These are phyloP conservation scores for Daubentonia madagascariensis DNA, from an alignment of 2,113 vertebrate genomes.

Conservation along the genomic window DNA sequence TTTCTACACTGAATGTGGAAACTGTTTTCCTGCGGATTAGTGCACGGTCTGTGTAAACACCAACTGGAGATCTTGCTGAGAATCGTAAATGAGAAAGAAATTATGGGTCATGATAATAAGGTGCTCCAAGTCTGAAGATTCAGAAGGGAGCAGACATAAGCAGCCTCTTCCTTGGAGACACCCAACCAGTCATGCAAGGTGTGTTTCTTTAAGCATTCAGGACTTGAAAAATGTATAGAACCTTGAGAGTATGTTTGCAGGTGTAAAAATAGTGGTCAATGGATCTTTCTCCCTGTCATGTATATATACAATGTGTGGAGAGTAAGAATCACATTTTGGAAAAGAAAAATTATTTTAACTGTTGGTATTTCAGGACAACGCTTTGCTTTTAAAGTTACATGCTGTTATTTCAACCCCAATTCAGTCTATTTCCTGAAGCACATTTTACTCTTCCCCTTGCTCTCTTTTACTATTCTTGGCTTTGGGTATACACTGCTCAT, in stretches of 20 bases:
- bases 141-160: constrained; percentile 28
- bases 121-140: background rate
- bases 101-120: background rate
- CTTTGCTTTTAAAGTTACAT: background rate
- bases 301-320: background rate
- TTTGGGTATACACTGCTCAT: background rate
- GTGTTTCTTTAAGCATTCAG: background rate
- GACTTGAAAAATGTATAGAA: background rate
- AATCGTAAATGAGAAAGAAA: background rate
- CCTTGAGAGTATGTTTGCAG: background rate
- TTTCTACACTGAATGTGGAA: background rate
- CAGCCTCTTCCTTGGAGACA: constrained; percentile 24
- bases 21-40: background rate
- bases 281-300: background rate
- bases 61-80: background rate
- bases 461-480: background rate
- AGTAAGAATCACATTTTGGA: background rate
- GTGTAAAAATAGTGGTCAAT: background rate
- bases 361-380: background rate
- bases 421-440: background rate
- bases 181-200: background rate
- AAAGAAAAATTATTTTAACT: background rate
- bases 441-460: background rate
- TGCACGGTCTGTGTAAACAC: background rate
- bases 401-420: background rate